A percentile compares a stretch with the other conserved stretches of the same genome.
These are phyloP conservation scores for Tipula helvola DNA, from an alignment of 2,888 invertebrate species.

Conservation along the genomic window DNA sequence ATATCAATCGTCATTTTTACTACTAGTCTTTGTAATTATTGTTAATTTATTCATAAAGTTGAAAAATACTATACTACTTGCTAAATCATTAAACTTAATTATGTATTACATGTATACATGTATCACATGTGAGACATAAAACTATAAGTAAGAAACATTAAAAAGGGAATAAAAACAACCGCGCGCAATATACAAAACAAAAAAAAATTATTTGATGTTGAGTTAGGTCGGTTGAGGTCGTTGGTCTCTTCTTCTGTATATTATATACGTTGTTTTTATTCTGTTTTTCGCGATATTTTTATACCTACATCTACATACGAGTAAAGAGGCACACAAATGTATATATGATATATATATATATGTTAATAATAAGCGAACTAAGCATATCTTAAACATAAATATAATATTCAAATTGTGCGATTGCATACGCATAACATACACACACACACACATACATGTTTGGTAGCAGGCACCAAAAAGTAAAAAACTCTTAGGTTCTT, in stretches of 20 bases:
- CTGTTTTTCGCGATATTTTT: slow-evolving; percentile 5
- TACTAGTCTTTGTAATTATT: background rate
- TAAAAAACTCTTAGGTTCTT: background rate
- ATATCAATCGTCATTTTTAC: background rate
- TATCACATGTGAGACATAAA: slow-evolving; percentile 4
- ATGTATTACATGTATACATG: background rate
- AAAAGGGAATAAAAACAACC: background rate
- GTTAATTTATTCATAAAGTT: background rate
- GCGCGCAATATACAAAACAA: background rate
- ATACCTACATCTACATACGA: background rate
- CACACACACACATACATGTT: background rate
- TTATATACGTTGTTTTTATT: slow-evolving; percentile 4
- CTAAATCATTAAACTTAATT: background rate
- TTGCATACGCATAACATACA: background rate
- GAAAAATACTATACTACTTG: background rate
- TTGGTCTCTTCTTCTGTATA: slow-evolving; percentile 14
- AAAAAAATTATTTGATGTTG: slow-evolving; percentile 14
- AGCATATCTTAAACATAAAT: no score
- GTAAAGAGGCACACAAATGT: background rate
- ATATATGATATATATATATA: background rate
- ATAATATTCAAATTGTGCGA: background rate
- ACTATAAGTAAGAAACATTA: background rate
- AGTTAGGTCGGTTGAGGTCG: slow-evolving; percentile 20
- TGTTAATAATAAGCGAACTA: background rate
- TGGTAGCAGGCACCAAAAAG: background rate